Base-by-base conservation (phyloP, 2,113 vertebrate species). In the Pangasianodon hypophthalmus region DNA sequence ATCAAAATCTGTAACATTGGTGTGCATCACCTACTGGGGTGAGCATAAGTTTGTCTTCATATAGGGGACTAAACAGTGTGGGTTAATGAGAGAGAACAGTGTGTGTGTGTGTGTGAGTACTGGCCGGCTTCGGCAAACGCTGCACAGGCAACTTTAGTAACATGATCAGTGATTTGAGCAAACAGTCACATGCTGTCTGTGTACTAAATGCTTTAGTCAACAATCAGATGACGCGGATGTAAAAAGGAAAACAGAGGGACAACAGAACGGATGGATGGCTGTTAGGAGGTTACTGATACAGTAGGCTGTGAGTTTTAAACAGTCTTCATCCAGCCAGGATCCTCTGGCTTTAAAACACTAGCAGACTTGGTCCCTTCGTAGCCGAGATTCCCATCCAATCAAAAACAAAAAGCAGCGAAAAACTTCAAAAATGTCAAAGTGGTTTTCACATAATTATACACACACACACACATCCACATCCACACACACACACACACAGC, bases 351-450 rank as follows among this genome's bases (percentile, higher is more conserved):
- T 75, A 90, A 90, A 87, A 94, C 92, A 93, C 92, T 95, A 95
- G 93, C 94, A 95, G 86, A 93, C 92, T 81, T 94, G 95, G 92
- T 95, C 95, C 94, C 95, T 96, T 96, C 94, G 91, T 94, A 95
- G 94, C 94, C 90, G 88, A 84, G 87, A 90, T 93, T 91, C 93
- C 92, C 92, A 93, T 92, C 90, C 71, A 85, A 83, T 88, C 84
- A 86, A 88, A 92, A 90, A 69, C 77, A 90, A 93, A 69, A 91
- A 95, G 93, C 95, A 96, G 95, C 95, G 93, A 92, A 93, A 44
- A 94, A 94, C 91, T 91, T 92, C 89, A 92, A 95, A 95, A 93
- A 94, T 91, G 91, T 90, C 52, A 93, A 82, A 95, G 95, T 95
- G 92, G 92, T 94, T 94, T 92, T 92, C 88, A 92, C 88, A 85